phyloP scores from a whole-genome alignment of 2,797 vertebrate genomes.

The Neopelma chrysocephalum region DNA sequence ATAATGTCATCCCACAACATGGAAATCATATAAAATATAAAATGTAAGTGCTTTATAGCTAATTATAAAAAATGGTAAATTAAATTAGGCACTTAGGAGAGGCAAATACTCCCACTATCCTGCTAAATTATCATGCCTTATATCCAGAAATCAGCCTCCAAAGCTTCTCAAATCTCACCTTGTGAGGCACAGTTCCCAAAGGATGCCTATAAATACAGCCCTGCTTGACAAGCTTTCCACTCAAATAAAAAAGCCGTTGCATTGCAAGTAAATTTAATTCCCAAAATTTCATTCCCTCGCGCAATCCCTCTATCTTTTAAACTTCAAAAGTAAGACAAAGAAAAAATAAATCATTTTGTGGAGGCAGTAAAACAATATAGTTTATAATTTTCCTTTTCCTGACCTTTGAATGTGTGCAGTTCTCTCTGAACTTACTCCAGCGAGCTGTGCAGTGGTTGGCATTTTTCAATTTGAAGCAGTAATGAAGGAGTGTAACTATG shows the following conservation, averaged over 20 bases:
- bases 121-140: constrained; percentile 41
- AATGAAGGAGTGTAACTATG: constrained; percentile 65
- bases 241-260: constrained; percentile 50
- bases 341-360: constrained; percentile 40
- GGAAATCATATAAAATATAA: not conserved
- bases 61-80: constrained; percentile 28
- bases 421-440: constrained; percentile 61
- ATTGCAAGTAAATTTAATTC: constrained; percentile 50
- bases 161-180: constrained; percentile 48
- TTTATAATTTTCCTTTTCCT: constrained; percentile 66
- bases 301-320: constrained; percentile 29
- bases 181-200: constrained; percentile 23
- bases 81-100: constrained; percentile 27
- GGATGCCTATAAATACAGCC: constrained; percentile 50
- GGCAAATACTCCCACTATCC: constrained; percentile 5
- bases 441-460: constrained; percentile 32
- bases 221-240: constrained; percentile 34
- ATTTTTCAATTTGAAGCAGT: constrained; percentile 66
- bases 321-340: constrained; percentile 26
- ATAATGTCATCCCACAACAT: not conserved
- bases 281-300: constrained; percentile 46
- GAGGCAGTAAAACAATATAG: constrained; percentile 59
- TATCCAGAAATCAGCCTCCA: constrained; percentile 26
- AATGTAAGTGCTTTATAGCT: constrained; percentile 3
- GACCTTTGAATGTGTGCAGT: constrained; percentile 57